Evolutionary conservation across 2,113 vertebrate genomes (phyloP).

Genomic region (Sphyrna mokarran): DNA sequence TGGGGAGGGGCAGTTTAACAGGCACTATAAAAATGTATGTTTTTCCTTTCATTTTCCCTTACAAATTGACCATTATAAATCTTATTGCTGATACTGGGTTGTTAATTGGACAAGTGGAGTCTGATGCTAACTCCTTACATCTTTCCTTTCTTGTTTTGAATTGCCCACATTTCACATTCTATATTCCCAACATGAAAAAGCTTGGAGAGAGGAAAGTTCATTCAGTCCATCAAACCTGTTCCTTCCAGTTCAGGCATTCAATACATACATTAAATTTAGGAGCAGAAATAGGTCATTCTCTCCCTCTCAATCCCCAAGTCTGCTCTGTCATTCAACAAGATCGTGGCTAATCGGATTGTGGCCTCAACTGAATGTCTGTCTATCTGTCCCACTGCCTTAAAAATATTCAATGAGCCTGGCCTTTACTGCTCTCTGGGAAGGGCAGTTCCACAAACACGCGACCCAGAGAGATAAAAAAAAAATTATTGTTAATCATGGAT

Average conservation of each 20-base stretch:
- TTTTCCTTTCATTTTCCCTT: neutral
- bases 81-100: neutral
- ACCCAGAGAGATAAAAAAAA: no score
- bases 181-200: neutral
- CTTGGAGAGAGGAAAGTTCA: neutral
- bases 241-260: neutral
- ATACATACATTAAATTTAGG: no score
- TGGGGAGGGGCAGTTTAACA: neutral
- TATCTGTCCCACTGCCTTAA: no score
- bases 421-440: no score
- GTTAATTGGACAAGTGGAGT: neutral
- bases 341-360: no score
- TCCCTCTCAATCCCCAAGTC: no score
- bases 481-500: neutral
- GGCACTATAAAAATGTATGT: neutral
- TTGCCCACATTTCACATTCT: neutral
- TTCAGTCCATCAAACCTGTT: neutral
- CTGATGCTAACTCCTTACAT: neutral
- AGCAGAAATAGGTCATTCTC: no score
- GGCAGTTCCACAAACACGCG: no score
- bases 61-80: neutral
- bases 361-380: no score
- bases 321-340: no score
- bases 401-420: no score
- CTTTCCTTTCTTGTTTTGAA: neutral